Percentiles rank a stretch among this genome's conserved stretches.
These are phyloP conservation scores for Dryomyza anilis DNA, from an alignment of 2,888 invertebrate genomes.

Conservation along the genomic window DNA sequence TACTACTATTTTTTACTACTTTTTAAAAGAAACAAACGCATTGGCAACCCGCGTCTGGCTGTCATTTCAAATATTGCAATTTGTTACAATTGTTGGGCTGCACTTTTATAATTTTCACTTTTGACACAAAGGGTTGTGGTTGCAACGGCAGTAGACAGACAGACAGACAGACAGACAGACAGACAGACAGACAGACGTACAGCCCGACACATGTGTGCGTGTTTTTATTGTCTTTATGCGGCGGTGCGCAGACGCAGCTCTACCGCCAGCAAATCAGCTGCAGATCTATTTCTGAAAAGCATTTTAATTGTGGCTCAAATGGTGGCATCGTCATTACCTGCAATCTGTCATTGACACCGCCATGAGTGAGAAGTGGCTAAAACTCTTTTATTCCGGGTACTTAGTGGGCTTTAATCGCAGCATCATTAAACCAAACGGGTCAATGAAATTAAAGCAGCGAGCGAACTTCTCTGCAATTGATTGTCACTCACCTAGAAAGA, in stretches of 20 bases:
- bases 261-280: too few relatives aligned
- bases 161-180: not conserved
- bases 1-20: not conserved
- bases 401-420: too few relatives aligned
- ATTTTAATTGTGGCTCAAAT: constrained; percentile 7
- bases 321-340: constrained; percentile 12
- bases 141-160: not conserved
- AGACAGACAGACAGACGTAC: too few relatives aligned
- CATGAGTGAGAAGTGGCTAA: too few relatives aligned
- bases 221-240: not conserved
- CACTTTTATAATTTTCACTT: not conserved
- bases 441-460: too few relatives aligned
- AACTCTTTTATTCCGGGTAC: not conserved
- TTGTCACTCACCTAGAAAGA: constrained; percentile 47
- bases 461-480: too few relatives aligned
- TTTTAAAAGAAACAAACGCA: not conserved
- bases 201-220: not conserved
- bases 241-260: too few relatives aligned
- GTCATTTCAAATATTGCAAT: too few relatives aligned
- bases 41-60: too few relatives aligned
- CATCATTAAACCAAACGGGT: too few relatives aligned
- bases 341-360: too few relatives aligned
- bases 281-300: not conserved
- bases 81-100: not conserved
- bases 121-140: not conserved